phyloP scores from a whole-genome alignment of 2,888 invertebrate species.

The Acrocera orbiculus region DNA sequence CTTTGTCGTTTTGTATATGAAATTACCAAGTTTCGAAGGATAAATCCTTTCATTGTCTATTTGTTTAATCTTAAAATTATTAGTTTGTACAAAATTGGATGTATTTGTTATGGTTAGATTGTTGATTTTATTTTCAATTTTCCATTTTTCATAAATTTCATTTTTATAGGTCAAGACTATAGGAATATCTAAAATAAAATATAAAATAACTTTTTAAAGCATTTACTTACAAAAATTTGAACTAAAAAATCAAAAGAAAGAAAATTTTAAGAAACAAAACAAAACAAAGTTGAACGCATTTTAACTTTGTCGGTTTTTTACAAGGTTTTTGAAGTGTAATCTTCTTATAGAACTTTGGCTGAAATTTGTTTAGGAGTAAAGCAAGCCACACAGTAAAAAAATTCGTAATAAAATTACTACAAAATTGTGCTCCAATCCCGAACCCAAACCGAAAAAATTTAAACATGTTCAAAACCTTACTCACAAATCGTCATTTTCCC shows the following conservation, averaged over 20 bases:
- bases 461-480: too few species aligned
- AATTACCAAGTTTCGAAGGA: slow-evolving; percentile 14
- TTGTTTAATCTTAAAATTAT: slow-evolving; percentile 8
- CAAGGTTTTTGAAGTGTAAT: too few species aligned
- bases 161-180: slow-evolving; percentile 18
- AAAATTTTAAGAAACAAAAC: too few species aligned
- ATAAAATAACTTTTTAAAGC: neutral
- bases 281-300: too few species aligned
- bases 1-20: slow-evolving; percentile 10
- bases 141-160: slow-evolving; percentile 14
- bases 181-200: slow-evolving; percentile 17
- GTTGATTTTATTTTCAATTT: slow-evolving; percentile 5
- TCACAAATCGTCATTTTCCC: too few species aligned
- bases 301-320: too few species aligned
- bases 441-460: too few species aligned
- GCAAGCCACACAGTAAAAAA: too few species aligned
- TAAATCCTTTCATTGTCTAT: slow-evolving; percentile 14
- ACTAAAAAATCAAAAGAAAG: neutral
- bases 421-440: too few species aligned
- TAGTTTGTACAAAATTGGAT: neutral
- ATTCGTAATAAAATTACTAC: too few species aligned
- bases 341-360: too few species aligned
- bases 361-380: too few species aligned
- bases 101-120: neutral
- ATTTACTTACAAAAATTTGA: neutral